phyloP scores from a whole-genome alignment of 2,113 vertebrate species.

The Oryzias curvinotus region DNA sequence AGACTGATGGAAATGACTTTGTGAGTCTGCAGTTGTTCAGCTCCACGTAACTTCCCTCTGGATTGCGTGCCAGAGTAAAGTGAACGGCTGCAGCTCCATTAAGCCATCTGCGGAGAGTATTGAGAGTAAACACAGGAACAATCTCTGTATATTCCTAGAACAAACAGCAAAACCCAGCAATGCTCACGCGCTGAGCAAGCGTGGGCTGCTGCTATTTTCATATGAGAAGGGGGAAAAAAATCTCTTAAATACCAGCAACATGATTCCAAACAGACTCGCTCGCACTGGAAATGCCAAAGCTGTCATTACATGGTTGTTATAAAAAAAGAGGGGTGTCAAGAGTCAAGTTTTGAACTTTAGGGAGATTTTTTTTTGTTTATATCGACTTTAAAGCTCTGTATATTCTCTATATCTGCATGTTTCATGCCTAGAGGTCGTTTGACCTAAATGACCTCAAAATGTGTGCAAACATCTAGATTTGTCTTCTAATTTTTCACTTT shows the following conservation, averaged over 20 bases:
- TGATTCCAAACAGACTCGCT: constrained; percentile 14
- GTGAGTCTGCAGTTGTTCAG: constrained; percentile 20
- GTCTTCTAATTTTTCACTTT: too few relatives aligned
- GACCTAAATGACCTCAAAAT: too few relatives aligned
- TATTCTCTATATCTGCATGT: too few relatives aligned
- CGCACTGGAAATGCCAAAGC: constrained; percentile 7
- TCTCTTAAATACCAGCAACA: constrained; percentile 25
- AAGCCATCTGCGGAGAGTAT: constrained; percentile 45
- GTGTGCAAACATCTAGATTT: too few relatives aligned
- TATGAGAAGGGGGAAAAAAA: neutral
- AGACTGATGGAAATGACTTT: constrained; percentile 13
- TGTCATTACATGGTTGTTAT: constrained; percentile 7
- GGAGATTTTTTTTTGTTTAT: too few relatives aligned
- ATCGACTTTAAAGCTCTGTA: too few relatives aligned
- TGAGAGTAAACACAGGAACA: constrained; percentile 57
- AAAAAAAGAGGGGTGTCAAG: neutral
- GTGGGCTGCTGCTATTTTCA: constrained; percentile 22
- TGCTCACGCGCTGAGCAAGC: constrained; percentile 22
- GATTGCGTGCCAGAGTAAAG: constrained; percentile 32
- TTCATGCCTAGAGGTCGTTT: too few relatives aligned
- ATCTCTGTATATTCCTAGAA: constrained; percentile 35
- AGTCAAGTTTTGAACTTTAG: too few relatives aligned
- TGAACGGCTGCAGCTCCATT: constrained; percentile 29
- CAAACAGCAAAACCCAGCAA: constrained; percentile 46
- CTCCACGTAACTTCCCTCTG: constrained; percentile 14